These are phyloP conservation scores for Ophioderma brevispina DNA, from an alignment of 35 echinoderm and acorn worm species.

Conservation along the genomic window DNA sequence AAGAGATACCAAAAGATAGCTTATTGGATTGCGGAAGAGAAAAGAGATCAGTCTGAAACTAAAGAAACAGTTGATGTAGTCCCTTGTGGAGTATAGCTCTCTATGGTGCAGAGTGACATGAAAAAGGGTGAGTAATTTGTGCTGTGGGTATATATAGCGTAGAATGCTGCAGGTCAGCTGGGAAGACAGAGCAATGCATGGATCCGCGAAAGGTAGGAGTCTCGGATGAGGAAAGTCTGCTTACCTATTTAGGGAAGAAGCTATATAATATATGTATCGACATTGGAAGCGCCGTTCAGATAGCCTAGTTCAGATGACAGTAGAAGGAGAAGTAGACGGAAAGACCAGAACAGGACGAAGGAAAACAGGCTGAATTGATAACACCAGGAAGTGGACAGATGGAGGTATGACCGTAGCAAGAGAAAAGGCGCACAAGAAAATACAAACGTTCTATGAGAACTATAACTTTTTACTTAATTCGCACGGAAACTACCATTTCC, in stretches of 20 bases:
- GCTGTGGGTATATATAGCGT: slow-evolving; percentile 21
- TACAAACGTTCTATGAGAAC: slow-evolving; percentile 11
- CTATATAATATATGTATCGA: neutral
- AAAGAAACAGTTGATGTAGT: neutral
- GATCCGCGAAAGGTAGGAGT: neutral
- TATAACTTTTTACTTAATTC: too few species aligned
- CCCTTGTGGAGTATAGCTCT: neutral
- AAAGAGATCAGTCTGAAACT: slow-evolving; percentile 17
- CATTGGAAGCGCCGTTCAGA: slow-evolving; percentile 19
- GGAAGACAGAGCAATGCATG: slow-evolving; percentile 22
- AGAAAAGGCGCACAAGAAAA: slow-evolving; percentile 10
- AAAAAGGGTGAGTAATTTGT: neutral
- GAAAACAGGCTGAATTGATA: slow-evolving; percentile 33
- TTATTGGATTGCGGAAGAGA: neutral
- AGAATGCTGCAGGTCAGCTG: slow-evolving; percentile 30
- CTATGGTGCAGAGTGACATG: neutral
- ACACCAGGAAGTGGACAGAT: slow-evolving; percentile 5
- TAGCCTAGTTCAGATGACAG: slow-evolving; percentile 18
- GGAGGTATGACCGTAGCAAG: slow-evolving; percentile 18
- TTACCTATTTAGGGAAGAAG: slow-evolving; percentile 1
- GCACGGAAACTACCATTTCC: too few species aligned
- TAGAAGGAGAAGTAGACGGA: slow-evolving; percentile 39
- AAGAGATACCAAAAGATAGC: neutral
- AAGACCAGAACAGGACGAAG: slow-evolving; percentile 28
- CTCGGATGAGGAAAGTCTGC: slow-evolving; percentile 14